Conservation (phyloP, 2,797 vertebrate species). For the Coregonus suidteri region DNA sequence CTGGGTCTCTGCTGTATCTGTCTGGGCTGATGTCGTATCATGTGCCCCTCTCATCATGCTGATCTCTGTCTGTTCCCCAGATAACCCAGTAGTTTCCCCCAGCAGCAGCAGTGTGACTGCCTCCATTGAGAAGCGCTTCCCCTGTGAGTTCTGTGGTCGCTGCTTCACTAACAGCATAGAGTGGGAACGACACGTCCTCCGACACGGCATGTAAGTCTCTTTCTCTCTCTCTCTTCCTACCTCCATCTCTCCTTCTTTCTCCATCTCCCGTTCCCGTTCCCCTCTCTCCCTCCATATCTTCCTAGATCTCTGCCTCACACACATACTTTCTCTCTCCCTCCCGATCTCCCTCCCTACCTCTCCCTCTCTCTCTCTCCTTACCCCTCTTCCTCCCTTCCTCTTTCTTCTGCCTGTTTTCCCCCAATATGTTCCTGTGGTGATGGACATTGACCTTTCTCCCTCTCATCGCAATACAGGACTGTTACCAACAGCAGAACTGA, state of each 20-base stretch:
- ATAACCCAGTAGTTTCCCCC: slow-evolving; percentile 76
- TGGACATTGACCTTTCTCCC: slow-evolving; percentile 1
- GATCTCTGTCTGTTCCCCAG: slow-evolving; percentile 30
- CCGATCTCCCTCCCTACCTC: neutral
- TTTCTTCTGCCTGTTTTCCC: neutral
- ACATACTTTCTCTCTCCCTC: neutral
- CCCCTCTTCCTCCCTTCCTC: neutral
- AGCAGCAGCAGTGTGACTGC: slow-evolving; percentile 57
- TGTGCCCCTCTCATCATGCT: neutral
- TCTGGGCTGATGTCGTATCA: neutral
- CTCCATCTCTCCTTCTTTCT: neutral
- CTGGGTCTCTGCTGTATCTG: neutral
- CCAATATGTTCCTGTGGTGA: neutral
- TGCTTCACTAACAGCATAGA: slow-evolving; percentile 90
- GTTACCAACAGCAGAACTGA: slow-evolving; percentile 68
- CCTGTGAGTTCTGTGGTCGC: slow-evolving; percentile 96
- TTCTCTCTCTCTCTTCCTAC: neutral
- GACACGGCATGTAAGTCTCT: slow-evolving; percentile 94
- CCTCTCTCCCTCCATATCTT: neutral
- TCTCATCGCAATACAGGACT: slow-evolving; percentile 57
- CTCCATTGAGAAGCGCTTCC: slow-evolving; percentile 83
- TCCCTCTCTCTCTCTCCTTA: neutral
- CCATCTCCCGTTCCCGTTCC: neutral
- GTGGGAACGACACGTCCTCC: slow-evolving; percentile 95
- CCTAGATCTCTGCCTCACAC: no score